These are phyloP conservation scores for Drosophila micromelanica DNA, from an alignment of 1,140 invertebrate species.

Conservation along the genomic window DNA sequence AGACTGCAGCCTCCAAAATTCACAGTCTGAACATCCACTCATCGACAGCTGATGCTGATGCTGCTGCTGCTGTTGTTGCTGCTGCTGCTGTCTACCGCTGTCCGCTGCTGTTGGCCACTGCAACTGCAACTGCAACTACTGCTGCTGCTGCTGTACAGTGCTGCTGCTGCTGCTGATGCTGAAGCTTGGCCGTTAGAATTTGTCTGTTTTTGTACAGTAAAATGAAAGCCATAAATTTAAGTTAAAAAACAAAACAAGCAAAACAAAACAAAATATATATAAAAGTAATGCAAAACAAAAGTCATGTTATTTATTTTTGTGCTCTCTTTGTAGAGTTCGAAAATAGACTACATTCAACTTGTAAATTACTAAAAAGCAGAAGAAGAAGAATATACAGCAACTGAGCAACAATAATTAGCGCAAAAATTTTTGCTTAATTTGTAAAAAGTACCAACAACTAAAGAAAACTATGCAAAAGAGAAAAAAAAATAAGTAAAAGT, in stretches of 20 bases:
- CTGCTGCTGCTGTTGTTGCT: slow-evolving; percentile 9
- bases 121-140: slow-evolving; percentile 16
- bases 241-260: slow-evolving; percentile 51
- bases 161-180: slow-evolving; percentile 28
- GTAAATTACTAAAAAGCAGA: slow-evolving; percentile 68
- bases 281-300: slow-evolving; percentile 58
- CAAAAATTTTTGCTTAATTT: slow-evolving; percentile 77
- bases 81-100: slow-evolving; percentile 24
- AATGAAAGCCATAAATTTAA: slow-evolving; percentile 73
- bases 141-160: slow-evolving; percentile 17
- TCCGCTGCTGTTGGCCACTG: slow-evolving; percentile 20
- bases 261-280: slow-evolving; percentile 29
- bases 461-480: slow-evolving; percentile 58
- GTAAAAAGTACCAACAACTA: slow-evolving; percentile 82
- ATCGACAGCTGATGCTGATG: slow-evolving; percentile 16
- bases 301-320: slow-evolving; percentile 64
- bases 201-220: slow-evolving; percentile 76
- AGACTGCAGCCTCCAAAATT: slow-evolving; percentile 10
- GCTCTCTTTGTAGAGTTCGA: slow-evolving; percentile 24
- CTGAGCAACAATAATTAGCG: slow-evolving; percentile 81
- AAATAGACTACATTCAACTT: slow-evolving; percentile 65
- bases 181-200: slow-evolving; percentile 60
- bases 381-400: slow-evolving; percentile 60
- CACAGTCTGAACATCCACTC: slow-evolving; percentile 11
- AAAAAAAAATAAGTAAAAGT: slow-evolving; percentile 63